Conservation (phyloP, 2,888 invertebrate species). For the Calameuta idolon region DNA sequence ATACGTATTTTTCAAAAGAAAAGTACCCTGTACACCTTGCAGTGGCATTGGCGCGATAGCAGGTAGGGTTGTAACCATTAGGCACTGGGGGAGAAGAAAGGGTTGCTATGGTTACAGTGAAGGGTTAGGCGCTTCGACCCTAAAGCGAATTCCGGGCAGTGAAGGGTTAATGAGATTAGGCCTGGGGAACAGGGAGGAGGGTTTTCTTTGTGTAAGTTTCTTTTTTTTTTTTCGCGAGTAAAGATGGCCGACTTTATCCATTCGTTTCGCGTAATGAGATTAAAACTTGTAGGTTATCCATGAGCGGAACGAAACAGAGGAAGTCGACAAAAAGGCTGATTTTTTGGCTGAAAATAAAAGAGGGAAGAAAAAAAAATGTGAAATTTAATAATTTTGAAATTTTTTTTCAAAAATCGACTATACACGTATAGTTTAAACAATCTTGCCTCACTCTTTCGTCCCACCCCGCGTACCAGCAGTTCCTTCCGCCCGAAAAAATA, state of each 20-base stretch:
- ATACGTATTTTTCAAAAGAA: background rate
- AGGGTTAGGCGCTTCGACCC: conserved; percentile 51
- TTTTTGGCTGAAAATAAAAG: no score
- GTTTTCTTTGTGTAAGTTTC: background rate
- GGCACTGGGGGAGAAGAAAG: conserved; percentile 38
- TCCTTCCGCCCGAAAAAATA: conserved; percentile 54
- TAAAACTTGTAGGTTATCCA: no score
- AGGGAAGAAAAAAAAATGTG: no score
- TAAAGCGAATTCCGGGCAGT: conserved; percentile 43
- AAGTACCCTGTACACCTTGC: conserved; percentile 26
- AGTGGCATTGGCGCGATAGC: conserved; percentile 30
- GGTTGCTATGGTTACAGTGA: conserved; percentile 50
- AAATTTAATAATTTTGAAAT: no score
- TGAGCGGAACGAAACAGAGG: no score
- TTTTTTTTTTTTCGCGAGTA: conserved; percentile 1
- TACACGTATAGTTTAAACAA: no score
- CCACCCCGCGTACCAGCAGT: conserved; percentile 16
- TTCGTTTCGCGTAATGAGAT: no score
- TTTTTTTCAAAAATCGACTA: no score
- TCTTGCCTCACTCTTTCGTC: no score
- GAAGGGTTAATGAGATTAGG: conserved; percentile 60
- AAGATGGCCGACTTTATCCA: conserved; percentile 6
- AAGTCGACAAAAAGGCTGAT: no score
- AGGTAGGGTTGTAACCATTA: conserved; percentile 41
- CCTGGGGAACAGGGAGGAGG: conserved; percentile 3